phyloP scores from a whole-genome alignment of 2,888 invertebrate genomes.

The Tetragonisca angustula region DNA sequence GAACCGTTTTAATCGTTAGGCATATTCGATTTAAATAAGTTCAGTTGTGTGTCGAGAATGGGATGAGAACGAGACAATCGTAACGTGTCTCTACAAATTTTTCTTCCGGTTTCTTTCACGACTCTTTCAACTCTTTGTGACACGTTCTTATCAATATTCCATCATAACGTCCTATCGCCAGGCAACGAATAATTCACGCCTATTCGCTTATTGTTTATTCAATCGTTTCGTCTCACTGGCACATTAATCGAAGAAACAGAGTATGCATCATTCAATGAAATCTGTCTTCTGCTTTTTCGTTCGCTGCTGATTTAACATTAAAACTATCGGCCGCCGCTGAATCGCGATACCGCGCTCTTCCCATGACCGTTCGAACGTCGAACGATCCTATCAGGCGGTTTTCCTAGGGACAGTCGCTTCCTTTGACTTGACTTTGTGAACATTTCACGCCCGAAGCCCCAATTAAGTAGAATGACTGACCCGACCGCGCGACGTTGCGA shows the following conservation, averaged over 20 bases:
- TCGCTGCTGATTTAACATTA: not conserved
- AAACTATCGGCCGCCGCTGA: not conserved
- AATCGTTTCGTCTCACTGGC: not conserved
- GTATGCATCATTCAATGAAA: too few relatives aligned
- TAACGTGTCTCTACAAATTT: too few relatives aligned
- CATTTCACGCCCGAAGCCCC: constrained; percentile 75
- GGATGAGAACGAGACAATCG: too few relatives aligned
- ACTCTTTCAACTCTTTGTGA: too few relatives aligned
- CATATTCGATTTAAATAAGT: too few relatives aligned
- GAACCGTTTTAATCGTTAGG: too few relatives aligned
- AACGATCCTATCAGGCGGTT: constrained; percentile 53
- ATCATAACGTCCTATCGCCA: not conserved
- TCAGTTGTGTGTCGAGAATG: too few relatives aligned
- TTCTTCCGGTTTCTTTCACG: too few relatives aligned
- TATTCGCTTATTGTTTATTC: not conserved
- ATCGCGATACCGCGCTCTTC: constrained; percentile 45
- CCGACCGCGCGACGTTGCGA: constrained; percentile 48
- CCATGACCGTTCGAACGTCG: constrained; percentile 51
- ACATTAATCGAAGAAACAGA: too few relatives aligned
- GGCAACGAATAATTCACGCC: not conserved
- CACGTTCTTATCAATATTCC: too few relatives aligned
- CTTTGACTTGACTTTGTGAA: constrained; percentile 71
- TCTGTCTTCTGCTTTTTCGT: too few relatives aligned
- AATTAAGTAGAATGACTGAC: constrained; percentile 81
- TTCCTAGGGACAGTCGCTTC: constrained; percentile 63